These are phyloP conservation scores for Lathamus discolor DNA, from an alignment of 2,113 vertebrate genomes.

Conservation along the genomic window DNA sequence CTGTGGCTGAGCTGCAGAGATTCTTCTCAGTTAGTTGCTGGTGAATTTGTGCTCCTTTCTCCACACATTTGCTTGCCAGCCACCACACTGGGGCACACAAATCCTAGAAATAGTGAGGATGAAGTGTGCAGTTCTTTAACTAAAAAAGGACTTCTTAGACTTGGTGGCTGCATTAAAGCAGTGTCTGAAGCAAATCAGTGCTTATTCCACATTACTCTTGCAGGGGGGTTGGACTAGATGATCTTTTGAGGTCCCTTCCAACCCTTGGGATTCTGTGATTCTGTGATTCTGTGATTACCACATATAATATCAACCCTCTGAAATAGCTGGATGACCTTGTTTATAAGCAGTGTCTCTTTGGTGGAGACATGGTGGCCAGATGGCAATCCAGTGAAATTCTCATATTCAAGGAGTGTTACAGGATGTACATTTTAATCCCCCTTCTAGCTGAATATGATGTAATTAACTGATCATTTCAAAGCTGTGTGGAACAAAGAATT, in stretches of 20 bases:
- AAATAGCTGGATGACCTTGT: neutral
- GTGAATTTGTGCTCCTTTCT: neutral
- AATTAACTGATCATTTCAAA: neutral
- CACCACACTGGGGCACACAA: neutral
- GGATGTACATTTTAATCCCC: neutral
- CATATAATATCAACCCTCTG: neutral
- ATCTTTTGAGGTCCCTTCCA: no score
- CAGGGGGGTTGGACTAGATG: no score
- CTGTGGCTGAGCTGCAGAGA: neutral
- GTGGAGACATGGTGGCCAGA: fast-evolving
- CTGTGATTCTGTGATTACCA: no score
- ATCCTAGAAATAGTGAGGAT: neutral
- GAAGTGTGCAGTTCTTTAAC: neutral
- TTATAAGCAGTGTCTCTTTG: neutral
- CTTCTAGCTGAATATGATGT: neutral
- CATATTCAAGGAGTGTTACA: neutral
- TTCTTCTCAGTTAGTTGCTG: neutral
- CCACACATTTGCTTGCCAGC: neutral
- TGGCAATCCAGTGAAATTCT: neutral
- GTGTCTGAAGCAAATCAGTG: neutral
- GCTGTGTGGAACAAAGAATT: neutral
- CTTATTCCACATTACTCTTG: neutral
- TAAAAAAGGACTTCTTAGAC: neutral
- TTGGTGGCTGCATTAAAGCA: neutral
- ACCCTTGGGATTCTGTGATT: no score